Conservation (phyloP, 2,113 vertebrate genomes). For the Perca schrenkii region DNA sequence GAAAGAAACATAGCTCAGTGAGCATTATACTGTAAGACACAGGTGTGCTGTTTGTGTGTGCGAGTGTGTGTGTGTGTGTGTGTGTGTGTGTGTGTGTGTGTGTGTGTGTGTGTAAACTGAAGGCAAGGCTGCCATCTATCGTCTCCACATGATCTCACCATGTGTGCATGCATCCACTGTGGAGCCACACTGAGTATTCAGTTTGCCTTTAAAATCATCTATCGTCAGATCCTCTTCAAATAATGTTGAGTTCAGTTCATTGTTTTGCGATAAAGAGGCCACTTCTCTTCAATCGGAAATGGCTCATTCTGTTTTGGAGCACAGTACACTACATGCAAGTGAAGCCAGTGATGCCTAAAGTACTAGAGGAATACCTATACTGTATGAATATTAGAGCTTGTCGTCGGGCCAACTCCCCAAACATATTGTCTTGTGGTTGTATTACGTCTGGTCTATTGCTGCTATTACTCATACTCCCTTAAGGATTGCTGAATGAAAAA, state of each 20-base stretch:
- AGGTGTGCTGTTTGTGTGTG: conserved; percentile 3
- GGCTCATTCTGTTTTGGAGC: neutral
- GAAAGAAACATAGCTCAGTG: neutral
- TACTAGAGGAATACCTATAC: neutral
- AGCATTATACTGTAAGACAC: neutral
- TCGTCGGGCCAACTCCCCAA: neutral
- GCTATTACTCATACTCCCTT: neutral
- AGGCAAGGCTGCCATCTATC: conserved; percentile 78
- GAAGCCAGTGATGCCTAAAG: neutral
- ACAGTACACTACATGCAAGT: neutral
- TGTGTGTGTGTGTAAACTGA: conserved; percentile 49
- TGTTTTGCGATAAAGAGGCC: neutral
- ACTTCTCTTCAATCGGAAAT: neutral
- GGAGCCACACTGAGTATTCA: conserved; percentile 5
- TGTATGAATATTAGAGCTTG: neutral
- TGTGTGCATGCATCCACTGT: neutral
- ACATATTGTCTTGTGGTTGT: neutral
- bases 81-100: conserved; percentile 28
- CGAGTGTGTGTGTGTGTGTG: conserved; percentile 24
- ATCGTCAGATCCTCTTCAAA: neutral
- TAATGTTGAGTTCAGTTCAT: neutral
- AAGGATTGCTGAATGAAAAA: neutral
- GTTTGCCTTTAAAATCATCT: neutral
- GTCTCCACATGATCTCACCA: conserved; percentile 45
- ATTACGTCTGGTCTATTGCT: neutral